A percentile compares a stretch with the other conserved stretches of the same genome.
Conservation (phyloP, 2,797 vertebrate species). For the Clarias laeviceps region DNA sequence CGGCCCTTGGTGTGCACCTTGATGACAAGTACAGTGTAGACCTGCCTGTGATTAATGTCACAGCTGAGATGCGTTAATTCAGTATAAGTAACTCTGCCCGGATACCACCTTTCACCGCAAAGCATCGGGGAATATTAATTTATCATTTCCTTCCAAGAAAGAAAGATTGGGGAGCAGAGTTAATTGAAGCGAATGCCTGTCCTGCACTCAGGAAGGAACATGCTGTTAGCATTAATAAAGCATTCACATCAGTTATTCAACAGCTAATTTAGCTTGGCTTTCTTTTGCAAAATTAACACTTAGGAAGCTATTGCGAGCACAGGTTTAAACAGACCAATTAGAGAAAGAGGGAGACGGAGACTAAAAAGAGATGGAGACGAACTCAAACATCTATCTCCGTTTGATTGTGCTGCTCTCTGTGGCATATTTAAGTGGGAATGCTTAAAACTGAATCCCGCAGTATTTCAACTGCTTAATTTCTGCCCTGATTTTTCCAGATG, state of each 20-base stretch:
- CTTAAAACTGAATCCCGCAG: constrained; percentile 53
- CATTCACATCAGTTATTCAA: constrained; percentile 71
- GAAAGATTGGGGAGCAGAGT: constrained; percentile 27
- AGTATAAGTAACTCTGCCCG: constrained; percentile 46
- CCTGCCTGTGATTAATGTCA: constrained; percentile 59
- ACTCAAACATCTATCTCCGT: constrained; percentile 55
- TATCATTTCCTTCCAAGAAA: constrained; percentile 50
- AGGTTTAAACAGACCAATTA: constrained; percentile 62
- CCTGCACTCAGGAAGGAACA: constrained; percentile 57
- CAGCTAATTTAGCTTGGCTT: constrained; percentile 62
- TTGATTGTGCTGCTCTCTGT: constrained; percentile 40
- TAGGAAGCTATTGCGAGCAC: constrained; percentile 71
- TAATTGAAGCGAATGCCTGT: constrained; percentile 63
- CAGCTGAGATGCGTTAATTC: constrained; percentile 58
- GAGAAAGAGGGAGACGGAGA: constrained; percentile 42
- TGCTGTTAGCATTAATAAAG: constrained; percentile 70
- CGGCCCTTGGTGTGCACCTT: constrained; percentile 24
- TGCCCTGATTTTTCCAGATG: constrained; percentile 69
- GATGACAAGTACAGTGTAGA: constrained; percentile 49
- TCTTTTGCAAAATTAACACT: constrained; percentile 69
- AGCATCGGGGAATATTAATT: constrained; percentile 45
- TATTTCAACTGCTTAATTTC: constrained; percentile 54
- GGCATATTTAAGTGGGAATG: constrained; percentile 53
- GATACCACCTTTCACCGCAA: constrained; percentile 42
- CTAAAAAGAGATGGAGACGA: constrained; percentile 65